These are phyloP conservation scores for Diarsia mendica DNA, from an alignment of 2,888 invertebrate genomes.

Conservation along the genomic window DNA sequence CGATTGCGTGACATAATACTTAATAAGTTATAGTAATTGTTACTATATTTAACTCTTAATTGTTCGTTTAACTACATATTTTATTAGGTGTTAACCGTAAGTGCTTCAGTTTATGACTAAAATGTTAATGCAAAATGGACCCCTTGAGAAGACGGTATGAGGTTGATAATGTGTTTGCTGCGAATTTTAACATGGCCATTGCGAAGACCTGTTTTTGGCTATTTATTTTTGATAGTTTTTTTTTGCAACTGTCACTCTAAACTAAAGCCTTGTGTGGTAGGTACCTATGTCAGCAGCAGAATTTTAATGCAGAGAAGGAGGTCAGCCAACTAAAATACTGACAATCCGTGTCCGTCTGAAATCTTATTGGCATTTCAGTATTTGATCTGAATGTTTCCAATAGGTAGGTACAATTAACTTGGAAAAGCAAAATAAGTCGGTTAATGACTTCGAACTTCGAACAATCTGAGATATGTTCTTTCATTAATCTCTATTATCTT, in stretches of 20 bases:
- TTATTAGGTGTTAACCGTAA: slow-evolving; percentile 34
- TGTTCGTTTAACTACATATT: slow-evolving; percentile 18
- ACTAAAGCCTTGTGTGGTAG: no score
- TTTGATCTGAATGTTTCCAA: neutral
- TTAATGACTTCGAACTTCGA: no score
- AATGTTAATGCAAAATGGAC: no score
- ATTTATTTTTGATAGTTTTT: neutral
- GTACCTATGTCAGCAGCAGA: no score
- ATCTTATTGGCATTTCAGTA: neutral
- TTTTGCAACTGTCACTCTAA: no score
- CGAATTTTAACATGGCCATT: slow-evolving; percentile 4
- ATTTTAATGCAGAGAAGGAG: neutral
- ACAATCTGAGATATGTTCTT: no score
- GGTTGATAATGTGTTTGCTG: slow-evolving; percentile 5
- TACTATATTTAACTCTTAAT: slow-evolving; percentile 28
- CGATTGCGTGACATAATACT: slow-evolving; percentile 12
- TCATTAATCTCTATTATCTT: no score
- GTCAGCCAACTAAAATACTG: neutral
- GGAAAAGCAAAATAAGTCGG: neutral
- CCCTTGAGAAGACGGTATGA: neutral
- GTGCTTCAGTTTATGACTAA: slow-evolving; percentile 19
- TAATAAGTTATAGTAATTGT: slow-evolving; percentile 32
- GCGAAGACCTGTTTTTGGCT: neutral
- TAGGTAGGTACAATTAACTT: neutral
- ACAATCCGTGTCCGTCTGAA: neutral